Evolutionary conservation across 1,140 invertebrate genomes (phyloP).

Genomic region (Limonius californicus): DNA sequence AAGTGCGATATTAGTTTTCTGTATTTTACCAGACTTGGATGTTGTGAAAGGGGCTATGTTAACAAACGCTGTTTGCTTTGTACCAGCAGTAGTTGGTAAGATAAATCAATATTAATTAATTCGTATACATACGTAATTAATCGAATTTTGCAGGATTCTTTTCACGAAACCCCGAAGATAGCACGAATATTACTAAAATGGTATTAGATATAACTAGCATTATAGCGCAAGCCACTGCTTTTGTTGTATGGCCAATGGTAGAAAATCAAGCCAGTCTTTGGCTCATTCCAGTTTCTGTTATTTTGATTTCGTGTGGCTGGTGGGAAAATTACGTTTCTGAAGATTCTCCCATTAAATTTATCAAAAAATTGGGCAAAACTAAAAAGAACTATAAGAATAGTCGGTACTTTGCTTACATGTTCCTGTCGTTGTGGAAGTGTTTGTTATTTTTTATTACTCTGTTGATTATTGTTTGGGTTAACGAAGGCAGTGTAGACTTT

Average conservation of each 20-base stretch:
- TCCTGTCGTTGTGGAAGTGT: conserved; percentile 66
- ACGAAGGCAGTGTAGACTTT: conserved; percentile 51
- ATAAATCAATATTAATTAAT: too few species aligned
- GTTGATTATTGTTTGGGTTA: conserved; percentile 53
- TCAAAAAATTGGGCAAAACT: conserved; percentile 52
- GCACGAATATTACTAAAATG: background rate
- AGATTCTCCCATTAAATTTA: conserved; percentile 47
- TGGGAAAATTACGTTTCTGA: conserved; percentile 79
- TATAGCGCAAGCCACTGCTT: conserved; percentile 56
- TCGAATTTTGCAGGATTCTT: background rate
- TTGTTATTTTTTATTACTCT: conserved; percentile 57
- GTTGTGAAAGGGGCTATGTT: conserved; percentile 89
- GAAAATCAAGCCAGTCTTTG: conserved; percentile 50
- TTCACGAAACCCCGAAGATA: background rate
- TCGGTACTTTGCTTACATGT: conserved; percentile 67
- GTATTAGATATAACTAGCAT: conserved; percentile 56
- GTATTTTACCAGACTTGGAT: conserved; percentile 84
- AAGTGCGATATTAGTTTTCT: conserved; percentile 78
- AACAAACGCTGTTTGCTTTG: conserved; percentile 87
- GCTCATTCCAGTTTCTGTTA: conserved; percentile 60
- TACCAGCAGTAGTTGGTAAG: conserved; percentile 72
- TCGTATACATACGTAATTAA: too few species aligned
- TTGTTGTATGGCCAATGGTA: conserved; percentile 63
- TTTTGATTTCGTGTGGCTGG: conserved; percentile 75
- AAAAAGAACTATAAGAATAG: conserved; percentile 57